Evolutionary conservation across 2,113 vertebrate genomes (phyloP).

Genomic region (Grammomys dolichurus): DNA sequence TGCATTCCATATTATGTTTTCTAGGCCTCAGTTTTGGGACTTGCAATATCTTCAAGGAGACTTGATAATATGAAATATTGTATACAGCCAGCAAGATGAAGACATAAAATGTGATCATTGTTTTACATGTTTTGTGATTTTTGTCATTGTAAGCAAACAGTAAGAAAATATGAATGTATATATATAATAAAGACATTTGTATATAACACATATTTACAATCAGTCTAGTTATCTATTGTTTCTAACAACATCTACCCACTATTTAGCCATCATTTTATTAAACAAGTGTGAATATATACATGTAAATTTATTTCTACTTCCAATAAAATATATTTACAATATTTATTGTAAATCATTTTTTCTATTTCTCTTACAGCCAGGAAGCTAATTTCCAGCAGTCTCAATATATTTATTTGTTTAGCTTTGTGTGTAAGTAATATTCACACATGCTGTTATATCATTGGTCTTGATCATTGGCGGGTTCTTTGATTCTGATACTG

Average conservation of each 20-base stretch:
- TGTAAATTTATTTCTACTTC: neutral
- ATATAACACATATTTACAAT: neutral
- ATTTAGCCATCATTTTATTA: neutral
- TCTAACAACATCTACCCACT: neutral
- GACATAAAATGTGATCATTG: neutral
- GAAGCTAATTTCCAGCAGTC: neutral
- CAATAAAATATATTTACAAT: neutral
- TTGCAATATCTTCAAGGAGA: neutral
- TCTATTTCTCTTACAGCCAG: neutral
- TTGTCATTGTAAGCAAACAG: neutral
- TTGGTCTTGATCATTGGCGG: neutral
- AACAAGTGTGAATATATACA: neutral
- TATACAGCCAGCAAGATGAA: neutral
- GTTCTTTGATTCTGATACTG: neutral
- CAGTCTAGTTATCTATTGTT: neutral
- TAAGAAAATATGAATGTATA: neutral
- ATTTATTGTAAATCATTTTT: neutral
- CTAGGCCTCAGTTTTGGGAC: neutral
- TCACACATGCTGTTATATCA: neutral
- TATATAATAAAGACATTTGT: neutral
- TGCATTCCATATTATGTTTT: neutral
- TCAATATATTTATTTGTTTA: neutral
- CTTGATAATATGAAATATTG: neutral
- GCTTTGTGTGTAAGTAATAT: neutral
- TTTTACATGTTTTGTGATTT: neutral